Evolutionary conservation across 2,888 invertebrate species (phyloP), one percentile per base, ranked within the genome.

Genomic region (Saturnia pavonia): DNA sequence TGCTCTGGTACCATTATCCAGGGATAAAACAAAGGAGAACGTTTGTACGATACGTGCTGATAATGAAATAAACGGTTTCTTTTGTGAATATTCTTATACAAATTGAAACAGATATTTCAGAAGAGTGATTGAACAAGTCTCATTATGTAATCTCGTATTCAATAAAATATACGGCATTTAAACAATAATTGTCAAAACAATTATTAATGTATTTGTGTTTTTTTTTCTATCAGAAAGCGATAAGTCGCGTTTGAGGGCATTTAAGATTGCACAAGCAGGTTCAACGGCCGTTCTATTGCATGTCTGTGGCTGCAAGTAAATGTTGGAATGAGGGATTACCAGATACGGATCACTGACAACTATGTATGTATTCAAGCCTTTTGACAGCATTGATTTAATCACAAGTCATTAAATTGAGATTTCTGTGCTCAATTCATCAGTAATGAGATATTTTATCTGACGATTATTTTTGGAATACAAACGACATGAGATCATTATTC

Each of bases 201-300:
- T n/a, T 48, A 19, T 48, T 4, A 48, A 48, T 0, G 25, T 60
- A 14, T 27, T 60, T 27, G 25, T n/a, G 6, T 60, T 12, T 14
- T 25, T 60, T 14, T 57, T 16, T 51, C 16, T 14, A 60, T 27
- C 25, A 25, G 57, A 27, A 60, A 27, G 72, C 65, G 75, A 60
- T 77, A 76, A 73, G 74, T 27, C 77, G 72, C 76, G 74, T 74
- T 73, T 72, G 73, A 73, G 74, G 73, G 74, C 70, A 72, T 74
- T 74, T 70, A 43, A 74, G 69, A 71, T 81, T 82, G 76, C 80
- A 71, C 70, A 78, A 82, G 71, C 66, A 70, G 74, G 80, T 76
- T 83, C 79, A 78, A 71, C 75, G 82, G 72, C 77, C 75, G 74
- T 63, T 73, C 71, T 73, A 74, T 73, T 69, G 69, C 65, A 65